phyloP scores from a whole-genome alignment of 2,888 invertebrate genomes.

The Drosophila affinis region DNA sequence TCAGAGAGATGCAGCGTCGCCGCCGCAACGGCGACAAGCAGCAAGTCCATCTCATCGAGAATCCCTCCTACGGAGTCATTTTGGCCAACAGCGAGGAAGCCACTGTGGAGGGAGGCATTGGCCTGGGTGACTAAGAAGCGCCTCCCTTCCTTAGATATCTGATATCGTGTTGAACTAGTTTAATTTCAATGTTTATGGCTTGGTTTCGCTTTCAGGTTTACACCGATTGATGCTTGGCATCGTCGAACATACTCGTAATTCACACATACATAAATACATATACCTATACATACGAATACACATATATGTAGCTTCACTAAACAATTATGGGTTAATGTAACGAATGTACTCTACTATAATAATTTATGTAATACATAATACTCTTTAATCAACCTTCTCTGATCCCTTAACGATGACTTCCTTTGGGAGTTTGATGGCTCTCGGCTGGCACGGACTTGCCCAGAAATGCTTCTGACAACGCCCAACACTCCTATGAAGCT shows the following conservation, averaged over 20 bases:
- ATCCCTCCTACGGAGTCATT: slow-evolving; percentile 76
- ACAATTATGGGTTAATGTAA: slow-evolving; percentile 32
- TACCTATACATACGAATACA: slow-evolving; percentile 38
- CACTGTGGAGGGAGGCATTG: slow-evolving; percentile 55
- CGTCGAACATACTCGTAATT: slow-evolving; percentile 42
- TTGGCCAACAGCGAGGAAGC: slow-evolving; percentile 59
- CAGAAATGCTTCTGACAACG: too few relatives aligned
- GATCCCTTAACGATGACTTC: neutral
- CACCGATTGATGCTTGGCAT: slow-evolving; percentile 67
- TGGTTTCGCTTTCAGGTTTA: slow-evolving; percentile 48
- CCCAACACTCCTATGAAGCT: too few relatives aligned
- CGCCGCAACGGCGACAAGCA: slow-evolving; percentile 65
- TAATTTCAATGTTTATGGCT: slow-evolving; percentile 72
- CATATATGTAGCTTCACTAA: slow-evolving; percentile 49
- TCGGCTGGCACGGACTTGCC: neutral
- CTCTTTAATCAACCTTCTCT: slow-evolving; percentile 26
- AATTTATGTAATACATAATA: slow-evolving; percentile 51
- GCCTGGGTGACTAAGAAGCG: slow-evolving; percentile 42
- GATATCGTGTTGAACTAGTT: slow-evolving; percentile 44
- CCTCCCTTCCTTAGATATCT: too few relatives aligned
- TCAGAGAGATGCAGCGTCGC: slow-evolving; percentile 65
- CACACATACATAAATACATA: slow-evolving; percentile 58
- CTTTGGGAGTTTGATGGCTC: neutral
- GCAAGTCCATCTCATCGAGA: slow-evolving; percentile 77
- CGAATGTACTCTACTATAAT: slow-evolving; percentile 41